phyloP scores from a whole-genome alignment of 2,113 vertebrate species.

The Choloepus hoffmanni region DNA sequence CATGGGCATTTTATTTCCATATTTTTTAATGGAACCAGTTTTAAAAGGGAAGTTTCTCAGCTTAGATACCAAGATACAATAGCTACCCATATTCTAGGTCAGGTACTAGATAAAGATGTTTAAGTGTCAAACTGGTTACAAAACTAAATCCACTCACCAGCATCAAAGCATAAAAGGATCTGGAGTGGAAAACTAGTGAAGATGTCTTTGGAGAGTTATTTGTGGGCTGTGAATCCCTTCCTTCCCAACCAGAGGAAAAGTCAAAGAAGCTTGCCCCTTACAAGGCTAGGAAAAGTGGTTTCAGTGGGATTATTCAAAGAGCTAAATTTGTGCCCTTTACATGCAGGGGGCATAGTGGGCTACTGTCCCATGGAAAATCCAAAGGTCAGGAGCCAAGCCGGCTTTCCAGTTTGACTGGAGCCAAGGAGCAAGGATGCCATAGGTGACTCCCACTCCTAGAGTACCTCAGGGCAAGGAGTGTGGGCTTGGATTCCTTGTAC shows the following conservation, averaged over 20 bases:
- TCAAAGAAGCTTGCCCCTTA: background rate
- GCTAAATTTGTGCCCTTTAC: background rate
- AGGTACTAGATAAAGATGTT: background rate
- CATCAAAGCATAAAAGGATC: background rate
- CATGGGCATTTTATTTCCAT: background rate
- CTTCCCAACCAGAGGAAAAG: background rate
- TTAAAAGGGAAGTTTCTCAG: background rate
- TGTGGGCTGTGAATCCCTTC: background rate
- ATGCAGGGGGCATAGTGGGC: background rate
- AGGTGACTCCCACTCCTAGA: background rate
- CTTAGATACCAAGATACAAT: background rate
- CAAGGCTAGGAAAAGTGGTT: background rate
- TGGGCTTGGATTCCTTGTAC: background rate
- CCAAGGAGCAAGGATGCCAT: background rate
- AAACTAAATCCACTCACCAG: background rate
- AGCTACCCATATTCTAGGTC: no score
- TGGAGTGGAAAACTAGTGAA: background rate
- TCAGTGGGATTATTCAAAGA: background rate
- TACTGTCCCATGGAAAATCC: background rate
- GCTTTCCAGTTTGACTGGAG: background rate
- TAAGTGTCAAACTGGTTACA: background rate
- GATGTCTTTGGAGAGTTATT: background rate
- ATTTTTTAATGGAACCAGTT: background rate
- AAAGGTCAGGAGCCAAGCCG: background rate
- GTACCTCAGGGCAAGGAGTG: background rate